Evolutionary conservation across 2,888 invertebrate species (phyloP).

Genomic region (Morpho achilles): DNA sequence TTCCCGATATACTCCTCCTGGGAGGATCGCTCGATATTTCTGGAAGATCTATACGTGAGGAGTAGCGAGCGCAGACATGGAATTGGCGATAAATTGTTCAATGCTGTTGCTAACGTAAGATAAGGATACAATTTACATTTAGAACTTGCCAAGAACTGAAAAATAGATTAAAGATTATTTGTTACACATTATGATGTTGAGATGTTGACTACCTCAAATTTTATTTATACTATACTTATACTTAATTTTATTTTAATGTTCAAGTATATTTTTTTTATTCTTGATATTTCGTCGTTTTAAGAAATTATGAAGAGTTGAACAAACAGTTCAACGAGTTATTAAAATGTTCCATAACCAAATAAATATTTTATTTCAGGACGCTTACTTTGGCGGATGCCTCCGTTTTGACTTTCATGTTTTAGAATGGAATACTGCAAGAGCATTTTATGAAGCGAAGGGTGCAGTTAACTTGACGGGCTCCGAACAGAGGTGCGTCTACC

Average conservation of each 20-base stretch:
- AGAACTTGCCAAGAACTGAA: no score
- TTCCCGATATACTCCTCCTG: constrained; percentile 92
- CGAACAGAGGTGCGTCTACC: constrained; percentile 85
- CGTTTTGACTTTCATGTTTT: constrained; percentile 90
- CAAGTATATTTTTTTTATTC: no score
- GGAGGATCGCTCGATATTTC: constrained; percentile 87
- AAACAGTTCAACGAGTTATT: no score
- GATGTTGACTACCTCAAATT: no score
- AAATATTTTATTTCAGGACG: constrained; percentile 46
- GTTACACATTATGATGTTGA: no score
- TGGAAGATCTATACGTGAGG: constrained; percentile 93
- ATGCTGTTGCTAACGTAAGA: constrained; percentile 82
- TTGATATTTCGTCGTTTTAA: no score
- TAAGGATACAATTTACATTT: neutral
- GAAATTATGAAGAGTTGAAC: no score
- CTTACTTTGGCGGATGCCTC: constrained; percentile 69
- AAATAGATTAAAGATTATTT: no score
- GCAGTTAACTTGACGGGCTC: constrained; percentile 82
- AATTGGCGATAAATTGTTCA: constrained; percentile 83
- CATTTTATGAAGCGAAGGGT: constrained; percentile 85
- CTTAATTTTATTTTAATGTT: no score
- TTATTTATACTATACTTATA: no score
- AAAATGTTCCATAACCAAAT: no score
- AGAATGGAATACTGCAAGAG: constrained; percentile 89
- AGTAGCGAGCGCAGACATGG: constrained; percentile 81